Percentiles rank a stretch among this genome's conserved stretches.
These are phyloP conservation scores for Parauchenoglanis ngamensis DNA, from an alignment of 2,797 vertebrate genomes.

Conservation along the genomic window DNA sequence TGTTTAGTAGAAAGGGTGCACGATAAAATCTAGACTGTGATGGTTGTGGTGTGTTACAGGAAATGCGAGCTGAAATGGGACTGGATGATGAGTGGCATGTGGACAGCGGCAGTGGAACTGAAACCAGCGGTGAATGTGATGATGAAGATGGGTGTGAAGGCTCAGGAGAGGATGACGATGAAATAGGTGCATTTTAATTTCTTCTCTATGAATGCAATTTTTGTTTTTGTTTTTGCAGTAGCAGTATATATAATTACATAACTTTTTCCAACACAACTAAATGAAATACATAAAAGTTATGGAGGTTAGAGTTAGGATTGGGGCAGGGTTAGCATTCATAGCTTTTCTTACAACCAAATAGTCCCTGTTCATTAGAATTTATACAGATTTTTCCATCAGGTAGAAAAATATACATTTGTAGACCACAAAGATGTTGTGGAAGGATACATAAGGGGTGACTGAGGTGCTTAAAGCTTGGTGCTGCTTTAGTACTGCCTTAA, in stretches of 20 bases:
- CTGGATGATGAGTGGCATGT: conserved; percentile 61
- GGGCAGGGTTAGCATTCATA: not conserved
- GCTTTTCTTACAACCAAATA: not conserved
- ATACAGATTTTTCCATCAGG: not conserved
- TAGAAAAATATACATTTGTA: not conserved
- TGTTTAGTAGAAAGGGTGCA: not conserved
- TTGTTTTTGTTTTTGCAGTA: no score
- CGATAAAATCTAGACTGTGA: not conserved
- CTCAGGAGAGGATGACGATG: conserved; percentile 71
- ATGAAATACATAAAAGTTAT: not conserved
- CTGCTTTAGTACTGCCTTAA: not conserved
- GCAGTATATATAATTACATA: not conserved
- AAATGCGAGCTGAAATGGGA: conserved; percentile 38
- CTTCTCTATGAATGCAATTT: not conserved
- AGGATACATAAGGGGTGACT: not conserved
- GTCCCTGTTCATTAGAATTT: not conserved
- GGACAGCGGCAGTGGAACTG: conserved; percentile 63
- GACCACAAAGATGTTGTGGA: not conserved
- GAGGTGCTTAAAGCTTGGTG: not conserved
- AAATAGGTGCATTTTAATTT: conserved; percentile 63
- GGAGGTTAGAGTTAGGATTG: not conserved
- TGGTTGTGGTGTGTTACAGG: conserved; percentile 36
- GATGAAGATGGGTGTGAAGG: conserved; percentile 88
- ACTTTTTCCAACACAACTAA: not conserved
- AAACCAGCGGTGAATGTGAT: conserved; percentile 73